Evolutionary conservation across 2,113 vertebrate genomes (phyloP), one percentile per base, ranked within the genome.

Genomic region (Colinus virginianus): DNA sequence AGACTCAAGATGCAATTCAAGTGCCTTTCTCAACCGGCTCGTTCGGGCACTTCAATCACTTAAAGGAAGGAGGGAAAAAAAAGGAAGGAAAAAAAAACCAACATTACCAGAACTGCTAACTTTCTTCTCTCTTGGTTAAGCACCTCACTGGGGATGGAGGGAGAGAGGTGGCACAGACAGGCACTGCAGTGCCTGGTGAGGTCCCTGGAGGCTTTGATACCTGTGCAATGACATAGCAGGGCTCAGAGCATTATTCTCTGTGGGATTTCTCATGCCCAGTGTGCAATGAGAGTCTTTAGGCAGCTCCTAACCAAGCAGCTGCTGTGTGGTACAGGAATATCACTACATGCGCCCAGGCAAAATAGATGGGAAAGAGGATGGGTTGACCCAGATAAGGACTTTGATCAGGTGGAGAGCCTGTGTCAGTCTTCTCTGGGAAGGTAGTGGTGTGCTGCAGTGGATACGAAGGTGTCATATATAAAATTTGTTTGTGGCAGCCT

Each of bases 1-100:
- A 90, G 93, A 16, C 86, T 75, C 62, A 9, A 84, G 90, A 16
- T 93, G 84, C 88, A 96, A 96, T 95, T 91, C 93, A 40, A 95
- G 94, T 77, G 74, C 64, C 72, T 74, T 43, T 70, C 83, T 92
- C 93, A 63, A 90, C 83, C 14, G 45, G 32, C 55, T 26, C 15
- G 46, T 66, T 66, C 61, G 17, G 38, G 36, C 30, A 7, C 67
- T 95, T 95, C 90, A 90, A 32, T 86, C 77, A 36, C 55, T 91
- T 49, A 55, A 69, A 90, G 84, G 51, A 53, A 53, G 26, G 26
- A 7, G 16, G 7, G 16, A 15, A 11, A 43, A 43, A 43, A 43
- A 43, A 40, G 23, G 23, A 23, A 26, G 68, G 40, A 7, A 11
- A 25, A 22, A 16, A 62, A 17, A 36, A 34, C 30, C 40, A 40